Evolutionary conservation across 2,113 vertebrate genomes (phyloP).

Genomic region (Meleagris gallopavo): DNA sequence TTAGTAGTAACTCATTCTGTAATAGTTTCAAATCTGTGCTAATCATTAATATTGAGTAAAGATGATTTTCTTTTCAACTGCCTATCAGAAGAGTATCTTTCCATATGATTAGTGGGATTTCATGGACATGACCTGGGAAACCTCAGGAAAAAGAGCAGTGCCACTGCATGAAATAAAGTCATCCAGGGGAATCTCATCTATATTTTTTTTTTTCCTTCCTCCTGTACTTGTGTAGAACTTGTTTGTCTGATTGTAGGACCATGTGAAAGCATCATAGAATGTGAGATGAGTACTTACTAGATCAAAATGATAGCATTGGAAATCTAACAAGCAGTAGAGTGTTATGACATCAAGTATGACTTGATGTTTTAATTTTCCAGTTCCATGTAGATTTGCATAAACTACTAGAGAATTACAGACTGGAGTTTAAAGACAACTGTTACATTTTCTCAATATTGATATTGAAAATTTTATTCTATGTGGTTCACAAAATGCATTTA

Average conservation of each 20-base stretch:
- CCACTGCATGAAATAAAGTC: neutral
- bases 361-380: neutral
- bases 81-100: neutral
- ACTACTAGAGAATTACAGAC: neutral
- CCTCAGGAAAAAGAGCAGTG: neutral
- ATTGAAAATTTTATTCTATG: constrained; percentile 50
- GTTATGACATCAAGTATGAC: neutral
- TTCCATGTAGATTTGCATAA: neutral
- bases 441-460: constrained; percentile 31
- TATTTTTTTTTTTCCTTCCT: neutral
- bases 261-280: neutral
- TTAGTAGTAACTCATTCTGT: neutral
- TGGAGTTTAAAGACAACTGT: constrained; percentile 22
- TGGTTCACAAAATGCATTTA: constrained; percentile 37
- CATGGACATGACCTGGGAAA: neutral
- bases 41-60: neutral
- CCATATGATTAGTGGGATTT: rapidly evolving
- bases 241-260: neutral
- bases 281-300: neutral
- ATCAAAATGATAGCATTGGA: neutral
- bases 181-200: neutral
- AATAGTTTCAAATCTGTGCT: neutral
- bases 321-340: neutral
- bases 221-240: neutral
- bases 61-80: neutral